Percentiles rank a stretch among this genome's conserved stretches.
Conservation (phyloP, 2,797 vertebrate genomes). For the Sebastes diploproa region DNA sequence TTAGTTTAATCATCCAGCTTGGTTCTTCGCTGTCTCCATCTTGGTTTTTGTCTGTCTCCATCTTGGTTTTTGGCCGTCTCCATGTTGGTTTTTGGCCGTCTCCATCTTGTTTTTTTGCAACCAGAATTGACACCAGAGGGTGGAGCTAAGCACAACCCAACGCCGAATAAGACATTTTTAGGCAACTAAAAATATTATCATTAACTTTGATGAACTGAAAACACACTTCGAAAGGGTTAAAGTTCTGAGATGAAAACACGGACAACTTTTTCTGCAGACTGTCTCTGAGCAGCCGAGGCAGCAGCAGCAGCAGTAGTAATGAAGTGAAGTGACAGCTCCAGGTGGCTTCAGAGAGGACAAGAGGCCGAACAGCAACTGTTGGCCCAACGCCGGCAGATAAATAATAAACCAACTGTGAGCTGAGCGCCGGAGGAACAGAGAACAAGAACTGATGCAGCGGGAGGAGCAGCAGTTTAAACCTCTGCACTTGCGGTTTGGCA, state of each 20-base stretch:
- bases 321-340: conserved; percentile 77
- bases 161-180: not conserved
- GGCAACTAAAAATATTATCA: too few species aligned
- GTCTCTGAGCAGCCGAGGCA: conserved; percentile 43
- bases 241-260: too few species aligned
- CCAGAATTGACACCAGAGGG: too few species aligned
- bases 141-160: too few species aligned
- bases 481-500: conserved; percentile 64
- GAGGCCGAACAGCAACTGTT: conserved; percentile 69
- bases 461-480: conserved; percentile 47
- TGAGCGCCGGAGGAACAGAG: conserved; percentile 52
- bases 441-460: conserved; percentile 10
- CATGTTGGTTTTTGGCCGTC: too few species aligned
- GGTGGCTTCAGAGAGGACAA: conserved; percentile 70
- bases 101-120: too few species aligned
- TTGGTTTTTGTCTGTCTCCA: too few species aligned
- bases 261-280: not conserved
- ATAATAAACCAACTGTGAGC: conserved; percentile 82
- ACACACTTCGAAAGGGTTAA: too few species aligned
- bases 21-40: too few species aligned
- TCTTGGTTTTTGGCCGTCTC: too few species aligned
- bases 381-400: conserved; percentile 83
- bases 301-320: conserved; percentile 41
- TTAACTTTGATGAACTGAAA: too few species aligned
- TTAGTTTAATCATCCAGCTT: not conserved